Evolutionary conservation across 2,888 invertebrate genomes (phyloP).

Genomic region (Fabriciana adippe): DNA sequence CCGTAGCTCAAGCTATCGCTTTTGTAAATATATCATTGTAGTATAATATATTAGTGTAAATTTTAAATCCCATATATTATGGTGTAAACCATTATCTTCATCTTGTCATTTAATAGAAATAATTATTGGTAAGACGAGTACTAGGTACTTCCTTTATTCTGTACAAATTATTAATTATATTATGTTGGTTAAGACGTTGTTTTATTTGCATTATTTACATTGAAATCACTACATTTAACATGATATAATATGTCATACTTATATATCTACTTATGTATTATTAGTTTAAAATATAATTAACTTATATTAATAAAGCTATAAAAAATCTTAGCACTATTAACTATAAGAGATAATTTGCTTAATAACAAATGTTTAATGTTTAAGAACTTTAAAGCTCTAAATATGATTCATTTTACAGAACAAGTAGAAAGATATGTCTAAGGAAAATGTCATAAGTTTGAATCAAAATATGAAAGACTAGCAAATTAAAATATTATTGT

Average conservation of each 20-base stretch:
- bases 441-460: too few species aligned
- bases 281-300: not conserved
- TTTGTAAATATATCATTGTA: constrained; percentile 32
- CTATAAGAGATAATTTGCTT: not conserved
- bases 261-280: not conserved
- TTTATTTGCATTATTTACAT: constrained; percentile 35
- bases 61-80: constrained; percentile 48
- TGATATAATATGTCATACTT: not conserved
- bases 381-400: too few species aligned
- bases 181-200: constrained; percentile 64
- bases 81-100: constrained; percentile 45
- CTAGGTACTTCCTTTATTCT: constrained; percentile 70
- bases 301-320: constrained; percentile 19
- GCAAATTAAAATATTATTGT: too few species aligned
- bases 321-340: not conserved
- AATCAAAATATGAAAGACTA: too few species aligned
- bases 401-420: too few species aligned
- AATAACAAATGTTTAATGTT: too few species aligned
- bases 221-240: not conserved
- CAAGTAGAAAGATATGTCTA: too few species aligned
- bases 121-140: constrained; percentile 57
- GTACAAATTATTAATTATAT: constrained; percentile 78
- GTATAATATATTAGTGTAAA: constrained; percentile 44
- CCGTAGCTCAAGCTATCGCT: not conserved
- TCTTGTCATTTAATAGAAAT: constrained; percentile 58